A percentile compares a stretch with the other conserved stretches of the same genome.
Conservation (phyloP, 2,888 invertebrate genomes). For the Thymelicus sylvestris region DNA sequence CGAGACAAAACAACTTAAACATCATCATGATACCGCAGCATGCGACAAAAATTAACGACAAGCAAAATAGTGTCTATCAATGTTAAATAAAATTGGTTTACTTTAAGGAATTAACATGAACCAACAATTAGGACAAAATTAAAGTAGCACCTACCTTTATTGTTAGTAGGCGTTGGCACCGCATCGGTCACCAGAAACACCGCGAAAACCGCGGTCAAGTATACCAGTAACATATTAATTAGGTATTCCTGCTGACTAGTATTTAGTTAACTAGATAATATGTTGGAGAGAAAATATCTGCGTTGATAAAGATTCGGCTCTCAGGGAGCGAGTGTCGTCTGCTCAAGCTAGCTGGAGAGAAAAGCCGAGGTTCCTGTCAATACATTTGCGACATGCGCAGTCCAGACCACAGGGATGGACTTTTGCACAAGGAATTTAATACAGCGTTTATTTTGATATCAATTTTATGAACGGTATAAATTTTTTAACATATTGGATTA, state of each 20-base stretch:
- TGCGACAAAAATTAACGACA: slow-evolving; percentile 32
- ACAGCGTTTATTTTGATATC: not conserved
- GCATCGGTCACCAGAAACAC: slow-evolving; percentile 66
- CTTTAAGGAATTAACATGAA: not conserved
- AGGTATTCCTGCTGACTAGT: slow-evolving; percentile 20
- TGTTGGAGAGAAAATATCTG: slow-evolving; percentile 52
- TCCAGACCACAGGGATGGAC: slow-evolving; percentile 64
- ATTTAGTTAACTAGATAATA: slow-evolving; percentile 18
- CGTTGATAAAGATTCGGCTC: slow-evolving; percentile 65
- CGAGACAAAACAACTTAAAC: slow-evolving; percentile 49
- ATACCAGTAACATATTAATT: slow-evolving; percentile 67
- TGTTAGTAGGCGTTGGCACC: slow-evolving; percentile 71
- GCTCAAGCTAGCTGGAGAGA: slow-evolving; percentile 53
- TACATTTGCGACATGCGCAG: slow-evolving; percentile 83
- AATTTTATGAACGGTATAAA: not conserved
- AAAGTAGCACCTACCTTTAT: slow-evolving; percentile 64
- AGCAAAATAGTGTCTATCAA: not conserved
- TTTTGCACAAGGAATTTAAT: slow-evolving; percentile 33
- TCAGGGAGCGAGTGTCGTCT: slow-evolving; percentile 71
- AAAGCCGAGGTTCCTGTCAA: slow-evolving; percentile 68
- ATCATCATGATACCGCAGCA: slow-evolving; percentile 36
- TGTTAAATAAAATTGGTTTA: not conserved
- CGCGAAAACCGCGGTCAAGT: slow-evolving; percentile 77
- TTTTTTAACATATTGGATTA: too few relatives aligned
- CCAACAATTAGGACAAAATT: not conserved